Evolutionary conservation across 1,140 invertebrate genomes (phyloP), one percentile per base, ranked within the genome.

Genomic region (Periplaneta americana): DNA sequence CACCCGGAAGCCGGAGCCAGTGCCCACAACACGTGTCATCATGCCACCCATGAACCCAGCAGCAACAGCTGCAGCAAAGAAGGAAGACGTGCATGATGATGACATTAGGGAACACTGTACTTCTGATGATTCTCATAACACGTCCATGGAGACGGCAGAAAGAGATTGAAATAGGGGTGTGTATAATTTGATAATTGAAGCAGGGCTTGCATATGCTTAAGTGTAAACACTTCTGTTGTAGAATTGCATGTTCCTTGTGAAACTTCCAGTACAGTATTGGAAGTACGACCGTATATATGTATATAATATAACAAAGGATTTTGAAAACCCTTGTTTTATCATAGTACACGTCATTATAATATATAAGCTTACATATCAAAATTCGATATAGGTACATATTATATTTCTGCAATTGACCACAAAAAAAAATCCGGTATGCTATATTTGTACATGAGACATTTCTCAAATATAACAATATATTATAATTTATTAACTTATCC

Each of bases 1-100:
- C 1, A 84, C 83, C 81, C 84, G 88, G 9, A 89, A 85, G 79
- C 82, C 85, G 9, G 86, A 87, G 15, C 79, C 81, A 10, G 18
- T 37, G 66, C 84, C 13, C n/a, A n/a, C n/a, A n/a, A n/a, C n/a
- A n/a, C 75, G 86, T 10, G 85, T 85, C 34, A 86, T 86, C 79
- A 81, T 86, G 0, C 82, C 84, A n/a, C 82, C 84, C 13, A 78
- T 78, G 11, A 80, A 74, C 18, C 36, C 35, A 11, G 39, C 78
- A 66, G 76, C 22, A 9, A 15, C 78, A 66, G n/a, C 34, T 22
- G 17, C 39, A 35, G 34, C 33, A 13, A 80, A 66, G 15, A 75
- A 57, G 32, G 48, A 37, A 35, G 31, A 33, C 10, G n/a, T 32
- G 28, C 34, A 75, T 35, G 74, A 39, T 17, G 74, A 57, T 31